These are phyloP conservation scores for Lemur catta DNA, from an alignment of 2,797 vertebrate genomes.

Conservation along the genomic window DNA sequence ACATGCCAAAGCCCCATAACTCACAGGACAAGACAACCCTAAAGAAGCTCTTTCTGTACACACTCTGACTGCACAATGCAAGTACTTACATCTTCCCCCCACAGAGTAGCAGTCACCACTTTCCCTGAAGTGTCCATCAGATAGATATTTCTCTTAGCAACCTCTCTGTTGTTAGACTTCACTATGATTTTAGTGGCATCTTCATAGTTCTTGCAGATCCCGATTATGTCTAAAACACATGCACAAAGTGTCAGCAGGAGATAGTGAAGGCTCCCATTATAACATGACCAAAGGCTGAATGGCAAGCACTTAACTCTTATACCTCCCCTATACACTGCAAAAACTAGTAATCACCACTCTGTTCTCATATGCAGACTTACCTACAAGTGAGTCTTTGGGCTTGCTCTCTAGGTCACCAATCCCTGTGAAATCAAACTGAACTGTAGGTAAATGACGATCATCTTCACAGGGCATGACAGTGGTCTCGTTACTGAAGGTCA, in stretches of 20 bases:
- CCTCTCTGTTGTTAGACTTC: constrained; percentile 92
- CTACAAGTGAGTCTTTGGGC: constrained; percentile 93
- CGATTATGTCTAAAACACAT: constrained; percentile 93
- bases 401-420: constrained; percentile 91
- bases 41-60: background rate
- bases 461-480: constrained; percentile 94
- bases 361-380: constrained; percentile 83
- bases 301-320: constrained; percentile 15
- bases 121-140: constrained; percentile 95
- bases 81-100: constrained; percentile 94
- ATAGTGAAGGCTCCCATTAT: constrained; percentile 36
- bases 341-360: background rate
- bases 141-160: constrained; percentile 92
- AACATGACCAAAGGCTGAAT: constrained; percentile 32
- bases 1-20: background rate
- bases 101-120: constrained; percentile 92
- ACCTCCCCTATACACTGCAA: background rate
- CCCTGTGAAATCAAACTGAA: constrained; percentile 94
- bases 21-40: background rate
- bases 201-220: constrained; percentile 94
- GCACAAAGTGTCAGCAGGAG: constrained; percentile 42
- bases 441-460: constrained; percentile 89
- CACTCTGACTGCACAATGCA: fast-evolving
- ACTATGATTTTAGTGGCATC: constrained; percentile 92
- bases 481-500: constrained; percentile 94